A percentile compares a stretch with the other conserved stretches of the same genome.
Evolutionary conservation across 2,797 vertebrate genomes (phyloP).

Genomic region (Malacoctenus gilli): DNA sequence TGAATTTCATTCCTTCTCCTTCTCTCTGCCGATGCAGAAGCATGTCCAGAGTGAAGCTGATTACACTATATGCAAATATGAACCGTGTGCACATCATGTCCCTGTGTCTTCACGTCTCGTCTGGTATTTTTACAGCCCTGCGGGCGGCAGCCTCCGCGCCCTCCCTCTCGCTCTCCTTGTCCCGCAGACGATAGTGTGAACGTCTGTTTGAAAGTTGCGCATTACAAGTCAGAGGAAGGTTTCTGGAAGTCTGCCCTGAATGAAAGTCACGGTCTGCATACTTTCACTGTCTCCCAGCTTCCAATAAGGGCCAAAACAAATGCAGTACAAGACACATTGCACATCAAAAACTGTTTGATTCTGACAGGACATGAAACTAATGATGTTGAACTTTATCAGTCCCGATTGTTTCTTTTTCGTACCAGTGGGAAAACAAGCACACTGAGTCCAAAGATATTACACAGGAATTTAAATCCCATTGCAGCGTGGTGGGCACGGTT

Average conservation of each 20-base stretch:
- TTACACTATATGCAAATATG: constrained; percentile 12
- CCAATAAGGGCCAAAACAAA: no score
- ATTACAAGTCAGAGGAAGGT: not conserved
- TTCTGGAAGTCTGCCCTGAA: no score
- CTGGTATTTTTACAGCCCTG: not conserved
- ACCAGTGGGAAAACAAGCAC: no score
- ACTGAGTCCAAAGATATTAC: not conserved
- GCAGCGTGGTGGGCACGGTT: no score
- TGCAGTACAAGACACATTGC: not conserved
- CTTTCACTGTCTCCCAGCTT: no score
- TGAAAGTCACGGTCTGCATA: no score
- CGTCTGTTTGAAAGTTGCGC: constrained; percentile 5
- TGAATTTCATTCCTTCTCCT: constrained; percentile 34
- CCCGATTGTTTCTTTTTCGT: constrained; percentile 4
- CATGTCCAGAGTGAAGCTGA: constrained; percentile 4
- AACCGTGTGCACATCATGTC: not conserved
- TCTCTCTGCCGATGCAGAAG: constrained; percentile 8
- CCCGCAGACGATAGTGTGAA: no score
- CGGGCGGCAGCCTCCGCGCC: no score
- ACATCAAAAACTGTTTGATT: constrained; percentile 4
- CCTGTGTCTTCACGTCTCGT: not conserved
- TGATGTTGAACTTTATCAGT: constrained; percentile 30
- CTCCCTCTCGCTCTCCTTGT: no score
- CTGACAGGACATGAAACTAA: constrained; percentile 13
- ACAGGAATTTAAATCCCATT: constrained; percentile 9